phyloP scores from a whole-genome alignment of 1,140 invertebrate genomes.

The Rhopalosiphum maidis region DNA sequence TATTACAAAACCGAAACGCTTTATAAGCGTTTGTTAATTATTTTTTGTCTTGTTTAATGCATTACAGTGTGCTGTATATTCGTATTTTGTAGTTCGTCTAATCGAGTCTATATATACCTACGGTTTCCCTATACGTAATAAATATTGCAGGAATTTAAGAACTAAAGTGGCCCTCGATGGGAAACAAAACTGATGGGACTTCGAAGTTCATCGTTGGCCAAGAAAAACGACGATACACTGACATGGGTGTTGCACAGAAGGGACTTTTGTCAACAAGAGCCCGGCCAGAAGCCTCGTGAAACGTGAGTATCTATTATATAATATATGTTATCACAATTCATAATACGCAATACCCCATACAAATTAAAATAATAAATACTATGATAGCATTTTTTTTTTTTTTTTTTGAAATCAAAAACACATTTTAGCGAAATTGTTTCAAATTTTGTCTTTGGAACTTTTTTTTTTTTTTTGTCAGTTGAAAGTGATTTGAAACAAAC shows the following conservation, averaged over 20 bases:
- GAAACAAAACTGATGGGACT: conserved; percentile 46
- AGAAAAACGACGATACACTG: conserved; percentile 41
- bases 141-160: neutral
- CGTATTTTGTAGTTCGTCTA: neutral
- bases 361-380: neutral
- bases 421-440: neutral
- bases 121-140: neutral
- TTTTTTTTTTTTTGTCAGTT: neutral
- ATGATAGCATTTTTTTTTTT: neutral
- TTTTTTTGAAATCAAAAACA: neutral
- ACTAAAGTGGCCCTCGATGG: neutral
- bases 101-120: neutral
- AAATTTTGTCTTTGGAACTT: neutral
- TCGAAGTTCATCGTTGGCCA: conserved; percentile 51
- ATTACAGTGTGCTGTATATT: neutral
- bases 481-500: neutral
- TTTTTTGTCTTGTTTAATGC: neutral
- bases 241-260: conserved; percentile 47
- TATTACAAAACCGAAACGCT: neutral
- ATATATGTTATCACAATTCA: neutral
- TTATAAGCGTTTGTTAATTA: no score
- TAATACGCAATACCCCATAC: no score
- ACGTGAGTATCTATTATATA: neutral
- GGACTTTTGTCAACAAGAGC: neutral
- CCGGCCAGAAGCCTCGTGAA: neutral